Conservation (phyloP, 2,113 vertebrate species). For the Sebastes fasciatus region DNA sequence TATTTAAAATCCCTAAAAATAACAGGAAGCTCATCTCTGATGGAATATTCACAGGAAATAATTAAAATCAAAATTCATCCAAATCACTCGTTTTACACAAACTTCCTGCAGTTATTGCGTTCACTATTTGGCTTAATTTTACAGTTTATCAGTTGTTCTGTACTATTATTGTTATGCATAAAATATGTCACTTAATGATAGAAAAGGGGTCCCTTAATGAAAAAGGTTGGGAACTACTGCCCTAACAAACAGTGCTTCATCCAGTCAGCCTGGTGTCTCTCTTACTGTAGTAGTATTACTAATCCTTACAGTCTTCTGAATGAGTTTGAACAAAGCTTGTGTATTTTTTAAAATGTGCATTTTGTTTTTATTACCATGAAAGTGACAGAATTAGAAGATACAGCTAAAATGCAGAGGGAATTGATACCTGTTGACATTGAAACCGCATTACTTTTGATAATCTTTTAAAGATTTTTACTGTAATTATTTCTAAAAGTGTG, state of each 20-base stretch:
- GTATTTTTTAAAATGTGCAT: slow-evolving; percentile 40
- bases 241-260: slow-evolving; percentile 12
- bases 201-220: no score
- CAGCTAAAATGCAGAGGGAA: not conserved
- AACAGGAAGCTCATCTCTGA: no score
- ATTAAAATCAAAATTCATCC: no score
- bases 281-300: slow-evolving; percentile 21
- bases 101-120: no score
- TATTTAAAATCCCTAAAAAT: no score
- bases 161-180: no score
- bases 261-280: slow-evolving; percentile 17
- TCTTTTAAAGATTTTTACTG: slow-evolving; percentile 3
- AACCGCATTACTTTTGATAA: slow-evolving; percentile 18
- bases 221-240: no score
- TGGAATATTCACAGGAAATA: no score
- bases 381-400: not conserved
- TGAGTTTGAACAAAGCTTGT: slow-evolving; percentile 47
- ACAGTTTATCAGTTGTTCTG: no score
- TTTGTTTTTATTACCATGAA: slow-evolving; percentile 10
- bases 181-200: no score
- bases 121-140: no score
- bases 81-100: no score
- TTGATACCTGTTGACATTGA: not conserved
- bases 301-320: slow-evolving; percentile 32
- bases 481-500: not conserved